phyloP scores from a whole-genome alignment of 2,797 vertebrate genomes.

The Phyllotis vaccarum region DNA sequence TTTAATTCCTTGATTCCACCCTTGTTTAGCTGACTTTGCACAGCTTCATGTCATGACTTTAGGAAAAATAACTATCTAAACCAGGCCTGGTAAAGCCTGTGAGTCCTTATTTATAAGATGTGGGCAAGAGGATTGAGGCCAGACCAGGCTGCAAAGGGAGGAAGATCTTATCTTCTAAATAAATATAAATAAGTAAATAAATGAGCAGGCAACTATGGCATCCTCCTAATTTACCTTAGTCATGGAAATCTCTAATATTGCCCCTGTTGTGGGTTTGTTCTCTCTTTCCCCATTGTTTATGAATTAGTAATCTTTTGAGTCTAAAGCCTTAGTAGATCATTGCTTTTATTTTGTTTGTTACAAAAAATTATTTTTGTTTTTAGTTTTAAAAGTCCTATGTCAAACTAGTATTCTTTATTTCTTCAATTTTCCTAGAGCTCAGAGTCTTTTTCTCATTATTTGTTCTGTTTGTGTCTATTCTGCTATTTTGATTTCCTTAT shows the following conservation, averaged over 20 bases:
- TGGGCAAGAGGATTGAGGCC: not conserved
- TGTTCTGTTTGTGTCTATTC: not conserved
- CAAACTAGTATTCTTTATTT: not conserved
- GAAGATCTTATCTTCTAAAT: not conserved
- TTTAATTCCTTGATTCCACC: not conserved
- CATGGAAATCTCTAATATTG: not conserved
- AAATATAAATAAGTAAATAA: not conserved
- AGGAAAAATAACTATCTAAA: not conserved
- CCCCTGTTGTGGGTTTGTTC: not conserved
- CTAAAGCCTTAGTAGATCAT: not conserved
- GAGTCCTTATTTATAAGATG: not conserved
- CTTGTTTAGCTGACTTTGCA: not conserved
- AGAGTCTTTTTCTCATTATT: not conserved
- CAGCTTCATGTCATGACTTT: not conserved
- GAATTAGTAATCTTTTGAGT: not conserved
- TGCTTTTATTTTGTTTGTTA: not conserved
- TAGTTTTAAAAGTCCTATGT: not conserved
- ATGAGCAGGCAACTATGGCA: not conserved
- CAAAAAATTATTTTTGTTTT: not conserved
- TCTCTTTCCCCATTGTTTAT: not conserved
- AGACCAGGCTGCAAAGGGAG: not conserved
- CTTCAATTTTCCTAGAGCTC: not conserved
- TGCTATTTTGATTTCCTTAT: not conserved
- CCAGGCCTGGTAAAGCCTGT: not conserved
- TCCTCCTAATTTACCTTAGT: too few relatives aligned